phyloP scores from a whole-genome alignment of 2,797 vertebrate species.

The Ceryle rudis region DNA sequence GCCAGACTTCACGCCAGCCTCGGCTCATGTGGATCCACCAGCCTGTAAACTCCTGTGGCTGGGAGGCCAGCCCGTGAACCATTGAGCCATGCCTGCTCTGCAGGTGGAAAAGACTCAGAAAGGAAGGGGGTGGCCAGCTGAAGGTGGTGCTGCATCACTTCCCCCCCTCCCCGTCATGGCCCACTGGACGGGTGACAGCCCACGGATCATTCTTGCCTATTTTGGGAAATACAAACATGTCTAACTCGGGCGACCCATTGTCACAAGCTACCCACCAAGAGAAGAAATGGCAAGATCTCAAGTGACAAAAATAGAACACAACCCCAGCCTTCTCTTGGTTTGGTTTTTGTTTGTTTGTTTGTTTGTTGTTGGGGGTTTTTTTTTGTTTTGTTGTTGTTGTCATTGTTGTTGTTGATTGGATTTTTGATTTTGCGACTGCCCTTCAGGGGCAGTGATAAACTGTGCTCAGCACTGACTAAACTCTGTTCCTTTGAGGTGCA shows the following conservation, averaged over 20 bases:
- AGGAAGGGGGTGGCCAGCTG: background rate
- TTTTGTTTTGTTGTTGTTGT: too few relatives aligned
- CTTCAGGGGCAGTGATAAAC: background rate
- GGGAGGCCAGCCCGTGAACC: background rate
- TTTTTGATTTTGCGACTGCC: background rate
- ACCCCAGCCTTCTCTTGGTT: background rate
- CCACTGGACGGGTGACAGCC: background rate
- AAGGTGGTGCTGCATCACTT: background rate
- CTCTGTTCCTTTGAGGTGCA: background rate
- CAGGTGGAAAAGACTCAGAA: constrained; percentile 18
- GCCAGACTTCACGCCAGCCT: background rate
- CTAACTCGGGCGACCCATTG: background rate
- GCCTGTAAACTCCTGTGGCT: background rate
- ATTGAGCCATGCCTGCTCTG: background rate
- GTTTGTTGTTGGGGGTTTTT: background rate
- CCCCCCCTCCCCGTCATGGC: fast-evolving
- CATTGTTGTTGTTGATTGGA: background rate
- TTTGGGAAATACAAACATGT: background rate
- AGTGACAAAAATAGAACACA: background rate
- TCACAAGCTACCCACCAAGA: background rate
- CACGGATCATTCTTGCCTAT: background rate
- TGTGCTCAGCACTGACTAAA: background rate
- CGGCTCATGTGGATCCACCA: fast-evolving
- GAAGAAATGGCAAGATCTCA: background rate
- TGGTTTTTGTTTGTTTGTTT: background rate